These are phyloP conservation scores for Epiblema foenella DNA, from an alignment of 2,888 invertebrate genomes.

Conservation along the genomic window DNA sequence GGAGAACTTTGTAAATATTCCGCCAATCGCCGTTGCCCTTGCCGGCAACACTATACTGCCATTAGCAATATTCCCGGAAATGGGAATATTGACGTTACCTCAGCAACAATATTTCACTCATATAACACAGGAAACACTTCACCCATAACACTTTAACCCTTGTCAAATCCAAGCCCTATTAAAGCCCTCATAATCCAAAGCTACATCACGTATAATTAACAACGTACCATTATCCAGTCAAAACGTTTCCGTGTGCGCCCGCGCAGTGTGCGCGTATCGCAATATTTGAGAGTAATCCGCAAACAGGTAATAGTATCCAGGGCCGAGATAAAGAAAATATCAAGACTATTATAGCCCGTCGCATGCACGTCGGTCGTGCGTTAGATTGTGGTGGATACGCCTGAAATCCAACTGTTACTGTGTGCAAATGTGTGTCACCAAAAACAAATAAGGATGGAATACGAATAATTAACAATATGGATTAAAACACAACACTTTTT, in stretches of 20 bases:
- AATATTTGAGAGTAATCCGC: constrained; percentile 80
- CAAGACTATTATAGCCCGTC: constrained; percentile 83
- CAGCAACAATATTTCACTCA: neutral
- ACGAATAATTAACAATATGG: too few species aligned
- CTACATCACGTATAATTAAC: constrained; percentile 20
- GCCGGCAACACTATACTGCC: too few species aligned
- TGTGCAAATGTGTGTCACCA: too few species aligned
- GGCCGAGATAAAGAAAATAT: constrained; percentile 83
- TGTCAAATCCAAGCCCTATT: neutral
- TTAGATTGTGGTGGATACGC: constrained; percentile 57
- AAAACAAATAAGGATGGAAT: too few species aligned
- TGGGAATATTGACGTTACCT: too few species aligned
- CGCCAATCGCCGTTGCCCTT: too few species aligned
- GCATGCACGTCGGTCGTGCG: constrained; percentile 72
- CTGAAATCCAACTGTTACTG: neutral
- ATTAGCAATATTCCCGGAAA: too few species aligned
- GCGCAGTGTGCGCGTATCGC: constrained; percentile 56
- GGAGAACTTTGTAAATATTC: too few species aligned
- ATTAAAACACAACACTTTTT: too few species aligned
- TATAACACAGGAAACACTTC: neutral
- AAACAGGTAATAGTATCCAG: constrained; percentile 78
- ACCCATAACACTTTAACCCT: neutral
- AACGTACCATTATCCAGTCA: constrained; percentile 35
- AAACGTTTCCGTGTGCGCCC: constrained; percentile 12
- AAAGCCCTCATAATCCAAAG: neutral